These are phyloP conservation scores for Phalacrocorax pelagicus DNA, from an alignment of 2,113 vertebrate species.

Conservation along the genomic window DNA sequence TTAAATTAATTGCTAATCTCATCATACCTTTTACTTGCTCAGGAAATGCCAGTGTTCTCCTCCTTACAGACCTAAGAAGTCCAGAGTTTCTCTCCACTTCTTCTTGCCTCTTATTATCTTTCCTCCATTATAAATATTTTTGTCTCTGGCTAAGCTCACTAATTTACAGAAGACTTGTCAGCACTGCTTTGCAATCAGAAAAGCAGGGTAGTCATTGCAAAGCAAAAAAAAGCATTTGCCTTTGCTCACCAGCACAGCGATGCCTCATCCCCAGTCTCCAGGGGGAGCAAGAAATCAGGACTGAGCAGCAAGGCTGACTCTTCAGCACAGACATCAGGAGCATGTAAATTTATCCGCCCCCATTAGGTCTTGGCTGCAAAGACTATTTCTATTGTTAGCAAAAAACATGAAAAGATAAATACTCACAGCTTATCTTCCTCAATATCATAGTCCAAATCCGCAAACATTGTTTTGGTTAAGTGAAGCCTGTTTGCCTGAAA, in stretches of 20 bases:
- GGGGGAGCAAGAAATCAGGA: background rate
- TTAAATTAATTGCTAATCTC: background rate
- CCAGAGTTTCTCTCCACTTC: background rate
- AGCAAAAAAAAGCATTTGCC: background rate
- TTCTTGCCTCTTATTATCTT: background rate
- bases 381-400: background rate
- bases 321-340: background rate
- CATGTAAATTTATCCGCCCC: background rate
- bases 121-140: background rate
- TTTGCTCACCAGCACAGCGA: background rate
- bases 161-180: background rate
- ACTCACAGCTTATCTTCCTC: slow-evolving; percentile 98
- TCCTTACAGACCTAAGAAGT: background rate
- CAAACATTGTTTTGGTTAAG: slow-evolving; percentile 79
- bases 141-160: background rate
- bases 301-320: background rate
- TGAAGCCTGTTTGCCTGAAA: background rate
- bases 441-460: slow-evolving; percentile 95
- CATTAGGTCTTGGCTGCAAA: background rate
- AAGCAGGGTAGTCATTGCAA: background rate
- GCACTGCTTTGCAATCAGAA: background rate
- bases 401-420: background rate
- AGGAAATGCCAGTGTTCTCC: background rate
- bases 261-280: background rate
- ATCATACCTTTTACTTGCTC: background rate